Conservation (phyloP, 1,140 invertebrate genomes). For the Brachionus paranguensis region DNA sequence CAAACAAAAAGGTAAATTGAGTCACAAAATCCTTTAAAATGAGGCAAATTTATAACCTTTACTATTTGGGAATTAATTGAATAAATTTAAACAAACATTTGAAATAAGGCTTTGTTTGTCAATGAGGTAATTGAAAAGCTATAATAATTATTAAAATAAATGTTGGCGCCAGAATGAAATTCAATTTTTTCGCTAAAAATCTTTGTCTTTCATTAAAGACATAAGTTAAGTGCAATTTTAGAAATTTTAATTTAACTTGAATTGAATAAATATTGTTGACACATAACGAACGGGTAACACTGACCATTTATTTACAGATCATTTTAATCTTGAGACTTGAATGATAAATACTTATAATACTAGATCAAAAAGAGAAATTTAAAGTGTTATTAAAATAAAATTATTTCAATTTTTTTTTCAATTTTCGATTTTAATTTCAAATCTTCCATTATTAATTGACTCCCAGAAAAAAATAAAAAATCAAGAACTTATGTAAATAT, state of each 20-base stretch:
- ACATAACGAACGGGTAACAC: background rate
- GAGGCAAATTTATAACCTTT: background rate
- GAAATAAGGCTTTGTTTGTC: background rate
- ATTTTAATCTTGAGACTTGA: background rate
- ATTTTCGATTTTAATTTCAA: no score
- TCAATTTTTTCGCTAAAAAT: background rate
- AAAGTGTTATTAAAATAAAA: background rate
- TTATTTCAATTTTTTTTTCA: background rate
- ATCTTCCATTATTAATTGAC: no score
- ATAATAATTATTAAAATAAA: background rate
- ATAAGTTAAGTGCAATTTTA: background rate
- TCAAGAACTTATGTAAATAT: no score
- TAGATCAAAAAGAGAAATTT: background rate
- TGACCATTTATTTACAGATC: background rate
- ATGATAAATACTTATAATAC: background rate
- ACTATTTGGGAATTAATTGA: background rate
- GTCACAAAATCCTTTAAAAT: background rate
- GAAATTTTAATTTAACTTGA: background rate
- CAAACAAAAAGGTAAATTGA: background rate
- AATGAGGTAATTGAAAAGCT: background rate
- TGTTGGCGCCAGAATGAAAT: background rate
- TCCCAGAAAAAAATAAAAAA: no score
- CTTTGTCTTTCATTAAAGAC: no score
- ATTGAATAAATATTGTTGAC: background rate
- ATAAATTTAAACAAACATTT: background rate